Evolutionary conservation across 2,888 invertebrate species (phyloP), one percentile per base, ranked within the genome.

Genomic region (Abscondita cerata): DNA sequence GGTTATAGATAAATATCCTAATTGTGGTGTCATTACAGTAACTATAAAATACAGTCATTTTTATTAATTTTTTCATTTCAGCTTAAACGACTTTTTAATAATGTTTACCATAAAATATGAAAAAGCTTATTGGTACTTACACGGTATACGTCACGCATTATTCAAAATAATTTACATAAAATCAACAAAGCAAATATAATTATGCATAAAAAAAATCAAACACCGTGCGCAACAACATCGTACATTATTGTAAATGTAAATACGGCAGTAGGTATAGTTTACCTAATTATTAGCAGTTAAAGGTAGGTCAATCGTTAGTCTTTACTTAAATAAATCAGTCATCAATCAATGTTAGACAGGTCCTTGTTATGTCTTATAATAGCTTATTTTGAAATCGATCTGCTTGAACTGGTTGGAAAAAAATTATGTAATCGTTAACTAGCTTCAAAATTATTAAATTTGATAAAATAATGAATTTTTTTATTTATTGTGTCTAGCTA

Each of bases 381-480:
- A 44, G 44, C 44, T 46, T 53, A 55, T 55, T 47, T 46, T 38
- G 47, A 55, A 55, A 55, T 55, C 36, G 48, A 41, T 25, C 25
- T 57, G 41, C 57, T 18, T 57, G 57, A 50, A 48, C 38, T 33
- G 57, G 38, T 19, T 50, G 13, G 34, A 50, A 18, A 57, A 57
- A 48, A 41, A 41, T 44, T 18, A 44, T 44, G 44, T 19, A 44
- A 44, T 44, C 25, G 6, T 25, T n/a, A n/a, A n/a, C n/a, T n/a
- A n/a, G n/a, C n/a, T n/a, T n/a, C n/a, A n/a, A n/a, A n/a, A n/a
- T n/a, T n/a, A n/a, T n/a, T n/a, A n/a, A n/a, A n/a, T n/a, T n/a
- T n/a, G n/a, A n/a, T n/a, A n/a, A n/a, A n/a, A n/a, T n/a, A n/a
- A n/a, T n/a, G n/a, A n/a, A n/a, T n/a, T n/a, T n/a, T n/a, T n/a